Conservation (phyloP, 2,888 invertebrate genomes). For the Microchrysa polita region DNA sequence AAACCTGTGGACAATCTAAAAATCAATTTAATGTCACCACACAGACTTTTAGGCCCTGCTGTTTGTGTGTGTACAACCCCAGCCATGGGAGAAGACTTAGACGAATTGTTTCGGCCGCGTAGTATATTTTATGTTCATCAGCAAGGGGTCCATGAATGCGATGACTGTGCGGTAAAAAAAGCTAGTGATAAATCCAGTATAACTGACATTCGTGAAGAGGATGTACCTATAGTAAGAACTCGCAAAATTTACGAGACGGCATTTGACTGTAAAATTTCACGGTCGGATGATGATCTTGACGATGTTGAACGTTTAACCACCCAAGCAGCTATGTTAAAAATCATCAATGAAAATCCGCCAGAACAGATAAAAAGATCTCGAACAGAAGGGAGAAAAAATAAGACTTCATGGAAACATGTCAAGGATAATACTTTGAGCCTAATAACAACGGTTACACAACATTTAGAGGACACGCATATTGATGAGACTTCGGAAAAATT, state of each 20-base stretch:
- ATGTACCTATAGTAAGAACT: constrained; percentile 69
- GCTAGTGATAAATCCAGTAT: constrained; percentile 48
- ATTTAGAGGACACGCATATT: constrained; percentile 73
- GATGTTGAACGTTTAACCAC: constrained; percentile 83
- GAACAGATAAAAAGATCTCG: constrained; percentile 64
- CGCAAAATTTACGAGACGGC: constrained; percentile 89
- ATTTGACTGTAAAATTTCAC: constrained; percentile 86
- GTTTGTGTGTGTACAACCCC: constrained; percentile 77
- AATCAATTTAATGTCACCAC: constrained; percentile 74
- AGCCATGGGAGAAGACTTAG: constrained; percentile 71
- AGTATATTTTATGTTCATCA: constrained; percentile 77
- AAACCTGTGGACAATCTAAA: background rate
- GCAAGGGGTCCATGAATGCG: constrained; percentile 69
- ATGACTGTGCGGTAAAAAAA: constrained; percentile 60
- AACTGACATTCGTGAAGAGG: constrained; percentile 59
- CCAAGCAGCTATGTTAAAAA: constrained; percentile 77
- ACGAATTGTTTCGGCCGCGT: constrained; percentile 71
- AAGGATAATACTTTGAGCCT: constrained; percentile 56
- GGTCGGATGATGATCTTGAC: constrained; percentile 82
- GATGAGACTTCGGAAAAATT: constrained; percentile 66
- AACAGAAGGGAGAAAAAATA: constrained; percentile 60
- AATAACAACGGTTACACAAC: constrained; percentile 60
- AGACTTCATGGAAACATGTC: constrained; percentile 63
- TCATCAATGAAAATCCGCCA: constrained; percentile 64
- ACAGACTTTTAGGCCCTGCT: constrained; percentile 72